Conservation (phyloP, 2,113 vertebrate genomes). For the Brachyhypopomus gauderio region DNA sequence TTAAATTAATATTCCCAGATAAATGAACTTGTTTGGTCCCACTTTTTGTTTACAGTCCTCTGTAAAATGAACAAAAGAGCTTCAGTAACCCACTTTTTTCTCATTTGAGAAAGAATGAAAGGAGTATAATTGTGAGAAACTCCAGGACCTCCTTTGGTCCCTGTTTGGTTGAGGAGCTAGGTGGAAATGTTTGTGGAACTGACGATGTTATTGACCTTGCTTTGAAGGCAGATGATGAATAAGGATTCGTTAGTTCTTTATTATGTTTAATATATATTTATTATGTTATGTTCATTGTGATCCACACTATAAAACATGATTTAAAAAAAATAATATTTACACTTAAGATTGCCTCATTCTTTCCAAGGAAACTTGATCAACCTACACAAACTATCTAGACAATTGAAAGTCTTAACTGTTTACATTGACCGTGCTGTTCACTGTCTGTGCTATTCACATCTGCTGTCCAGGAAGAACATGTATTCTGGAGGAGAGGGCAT, state of each 20-base stretch:
- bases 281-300: too few relatives aligned
- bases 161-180: neutral
- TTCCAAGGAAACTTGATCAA: too few relatives aligned
- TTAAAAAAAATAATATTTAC: neutral
- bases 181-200: neutral
- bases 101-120: neutral
- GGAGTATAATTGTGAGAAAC: neutral
- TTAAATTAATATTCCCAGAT: neutral
- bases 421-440: conserved; percentile 5
- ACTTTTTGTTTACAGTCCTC: neutral
- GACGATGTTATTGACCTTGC: too few relatives aligned
- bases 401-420: conserved; percentile 1
- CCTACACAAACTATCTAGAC: neutral
- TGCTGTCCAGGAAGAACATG: conserved; percentile 88
- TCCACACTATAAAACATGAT: neutral
- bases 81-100: neutral
- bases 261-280: too few relatives aligned
- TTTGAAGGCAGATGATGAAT: too few relatives aligned
- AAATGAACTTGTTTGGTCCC: neutral
- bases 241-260: too few relatives aligned
- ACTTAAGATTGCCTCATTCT: too few relatives aligned
- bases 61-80: neutral
- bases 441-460: conserved; percentile 22
- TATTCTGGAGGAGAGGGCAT: conserved; percentile 87
- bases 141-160: neutral